phyloP scores from a whole-genome alignment of 1,140 invertebrate genomes.

The Coenobita brevimanus region DNA sequence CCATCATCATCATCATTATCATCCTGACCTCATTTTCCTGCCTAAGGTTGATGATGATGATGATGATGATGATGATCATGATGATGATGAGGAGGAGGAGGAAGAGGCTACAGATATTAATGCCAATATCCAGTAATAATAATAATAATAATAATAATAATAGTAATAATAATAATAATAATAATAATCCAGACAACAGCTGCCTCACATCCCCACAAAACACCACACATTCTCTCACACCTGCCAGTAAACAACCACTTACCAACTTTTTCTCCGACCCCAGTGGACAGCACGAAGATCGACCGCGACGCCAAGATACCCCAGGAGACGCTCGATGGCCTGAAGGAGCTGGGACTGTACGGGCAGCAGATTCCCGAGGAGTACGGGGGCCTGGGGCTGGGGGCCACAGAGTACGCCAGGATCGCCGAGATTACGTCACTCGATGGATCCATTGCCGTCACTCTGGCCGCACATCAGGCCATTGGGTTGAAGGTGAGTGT shows the following conservation, averaged over 20 bases:
- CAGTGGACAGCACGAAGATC: conserved; percentile 77
- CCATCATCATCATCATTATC: too few relatives aligned
- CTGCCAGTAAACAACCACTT: background rate
- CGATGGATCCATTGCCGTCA: conserved; percentile 92
- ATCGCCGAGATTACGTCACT: conserved; percentile 90
- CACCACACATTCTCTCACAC: background rate
- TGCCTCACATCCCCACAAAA: too few relatives aligned
- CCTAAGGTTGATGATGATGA: too few relatives aligned
- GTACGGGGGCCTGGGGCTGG: conserved; percentile 86
- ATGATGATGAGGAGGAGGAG: too few relatives aligned
- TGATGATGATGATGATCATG: too few relatives aligned
- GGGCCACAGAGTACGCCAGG: conserved; percentile 95
- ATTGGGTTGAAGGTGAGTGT: conserved; percentile 87
- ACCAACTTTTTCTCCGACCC: background rate
- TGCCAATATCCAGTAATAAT: too few relatives aligned
- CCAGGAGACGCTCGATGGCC: conserved; percentile 79
- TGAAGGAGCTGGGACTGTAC: conserved; percentile 95
- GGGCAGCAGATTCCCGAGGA: conserved; percentile 88
- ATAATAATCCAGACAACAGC: too few relatives aligned
- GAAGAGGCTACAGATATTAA: too few relatives aligned
- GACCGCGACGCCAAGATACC: conserved; percentile 77
- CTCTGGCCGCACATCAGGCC: conserved; percentile 90
- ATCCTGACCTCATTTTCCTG: too few relatives aligned
- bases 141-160: too few relatives aligned
- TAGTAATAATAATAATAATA: too few relatives aligned